These are phyloP conservation scores for Ernsta delagoae DNA, from an alignment of 2,888 invertebrate species.

Conservation along the genomic window DNA sequence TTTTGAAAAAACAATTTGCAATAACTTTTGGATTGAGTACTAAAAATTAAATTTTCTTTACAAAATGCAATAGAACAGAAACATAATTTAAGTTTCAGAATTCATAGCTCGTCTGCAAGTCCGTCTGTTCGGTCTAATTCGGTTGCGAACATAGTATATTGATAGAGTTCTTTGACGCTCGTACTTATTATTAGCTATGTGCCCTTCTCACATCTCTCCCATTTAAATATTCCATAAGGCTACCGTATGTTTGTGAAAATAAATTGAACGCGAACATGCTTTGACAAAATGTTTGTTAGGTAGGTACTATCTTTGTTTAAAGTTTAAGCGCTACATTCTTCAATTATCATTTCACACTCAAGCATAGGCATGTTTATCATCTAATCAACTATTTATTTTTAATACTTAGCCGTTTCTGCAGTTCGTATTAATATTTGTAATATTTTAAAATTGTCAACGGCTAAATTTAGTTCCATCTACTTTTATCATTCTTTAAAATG, in stretches of 20 bases:
- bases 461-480: neutral
- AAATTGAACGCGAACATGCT: neutral
- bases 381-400: neutral
- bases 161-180: constrained; percentile 25
- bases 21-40: neutral
- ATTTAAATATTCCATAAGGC: constrained; percentile 11
- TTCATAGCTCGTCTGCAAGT: constrained; percentile 1
- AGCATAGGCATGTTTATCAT: too few species aligned
- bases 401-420: neutral
- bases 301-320: neutral
- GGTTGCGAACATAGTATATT: constrained; percentile 6
- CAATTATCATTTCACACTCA: neutral
- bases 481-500: too few species aligned
- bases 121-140: constrained; percentile 25
- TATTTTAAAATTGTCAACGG: neutral
- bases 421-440: too few species aligned
- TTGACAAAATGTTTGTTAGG: neutral
- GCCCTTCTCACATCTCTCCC: constrained; percentile 19
- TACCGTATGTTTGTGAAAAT: neutral
- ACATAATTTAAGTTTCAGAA: constrained; percentile 1
- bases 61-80: neutral
- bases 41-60: too few species aligned
- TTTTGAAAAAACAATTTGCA: neutral
- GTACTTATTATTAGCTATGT: constrained; percentile 25
- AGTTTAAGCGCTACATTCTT: neutral